phyloP scores from a whole-genome alignment of 2,113 vertebrate species.

The Trichechus manatus region DNA sequence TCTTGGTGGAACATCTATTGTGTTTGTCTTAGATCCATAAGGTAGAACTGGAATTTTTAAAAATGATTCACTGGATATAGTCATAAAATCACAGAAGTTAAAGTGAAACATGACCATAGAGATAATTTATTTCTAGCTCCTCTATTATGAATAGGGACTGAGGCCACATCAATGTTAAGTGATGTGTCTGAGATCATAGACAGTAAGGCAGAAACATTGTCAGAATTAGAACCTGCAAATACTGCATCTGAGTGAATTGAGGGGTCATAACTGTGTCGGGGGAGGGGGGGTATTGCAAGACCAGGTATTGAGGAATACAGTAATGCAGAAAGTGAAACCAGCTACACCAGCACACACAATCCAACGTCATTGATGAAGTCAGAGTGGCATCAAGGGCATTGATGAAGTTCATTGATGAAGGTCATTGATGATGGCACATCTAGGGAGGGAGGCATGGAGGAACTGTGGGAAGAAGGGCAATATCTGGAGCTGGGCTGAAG shows the following conservation, averaged over 20 bases:
- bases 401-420: too few relatives aligned
- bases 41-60: neutral
- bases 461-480: rapidly evolving
- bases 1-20: neutral
- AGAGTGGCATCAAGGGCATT: too few relatives aligned
- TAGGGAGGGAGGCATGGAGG: neutral
- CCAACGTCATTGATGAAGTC: neutral
- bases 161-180: neutral
- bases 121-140: neutral
- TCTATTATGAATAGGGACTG: neutral
- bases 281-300: neutral
- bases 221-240: neutral
- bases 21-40: neutral
- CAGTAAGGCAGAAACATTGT: neutral
- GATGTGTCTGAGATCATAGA: neutral
- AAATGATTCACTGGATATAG: neutral
- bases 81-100: conserved; percentile 2
- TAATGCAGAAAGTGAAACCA: neutral
- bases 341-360: too few relatives aligned
- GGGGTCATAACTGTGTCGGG: neutral
- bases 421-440: neutral
- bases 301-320: neutral
- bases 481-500: neutral
- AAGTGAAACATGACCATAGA: neutral
- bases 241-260: neutral